phyloP scores from a whole-genome alignment of 2,797 vertebrate genomes.

The Ibycter americanus region DNA sequence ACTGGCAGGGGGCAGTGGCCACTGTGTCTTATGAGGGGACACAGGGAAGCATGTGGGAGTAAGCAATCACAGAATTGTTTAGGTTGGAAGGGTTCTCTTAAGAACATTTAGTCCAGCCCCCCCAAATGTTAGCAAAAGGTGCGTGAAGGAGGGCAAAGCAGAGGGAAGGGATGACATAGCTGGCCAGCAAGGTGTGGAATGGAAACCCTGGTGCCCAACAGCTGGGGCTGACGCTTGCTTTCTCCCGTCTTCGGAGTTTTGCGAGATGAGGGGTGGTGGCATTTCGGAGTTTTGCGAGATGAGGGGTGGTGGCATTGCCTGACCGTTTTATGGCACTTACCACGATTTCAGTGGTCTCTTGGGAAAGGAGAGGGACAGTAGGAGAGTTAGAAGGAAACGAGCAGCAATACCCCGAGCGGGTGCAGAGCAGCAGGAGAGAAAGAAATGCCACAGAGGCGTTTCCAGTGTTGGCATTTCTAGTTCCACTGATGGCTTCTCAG shows the following conservation, averaged over 20 bases:
- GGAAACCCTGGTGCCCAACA: neutral
- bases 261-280: neutral
- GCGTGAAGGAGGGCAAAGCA: neutral
- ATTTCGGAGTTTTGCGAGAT: neutral
- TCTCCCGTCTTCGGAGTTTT: neutral
- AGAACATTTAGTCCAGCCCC: neutral
- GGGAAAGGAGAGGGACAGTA: neutral
- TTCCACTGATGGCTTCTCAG: neutral
- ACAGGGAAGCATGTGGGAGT: neutral
- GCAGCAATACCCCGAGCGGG: neutral
- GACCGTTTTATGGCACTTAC: neutral
- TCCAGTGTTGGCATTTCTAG: neutral
- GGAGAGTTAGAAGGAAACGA: neutral
- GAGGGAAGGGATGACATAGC: neutral
- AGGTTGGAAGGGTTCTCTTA: neutral
- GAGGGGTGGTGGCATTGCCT: neutral
- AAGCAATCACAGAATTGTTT: neutral
- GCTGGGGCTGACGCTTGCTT: neutral
- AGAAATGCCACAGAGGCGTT: neutral
- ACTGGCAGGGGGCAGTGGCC: neutral
- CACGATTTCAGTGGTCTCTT: neutral
- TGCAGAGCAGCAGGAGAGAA: neutral
- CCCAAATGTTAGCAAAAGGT: neutral
- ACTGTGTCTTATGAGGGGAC: neutral
- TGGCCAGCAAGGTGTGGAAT: neutral